phyloP scores from a whole-genome alignment of 2,888 invertebrate species.

The Chironomus tentans region DNA sequence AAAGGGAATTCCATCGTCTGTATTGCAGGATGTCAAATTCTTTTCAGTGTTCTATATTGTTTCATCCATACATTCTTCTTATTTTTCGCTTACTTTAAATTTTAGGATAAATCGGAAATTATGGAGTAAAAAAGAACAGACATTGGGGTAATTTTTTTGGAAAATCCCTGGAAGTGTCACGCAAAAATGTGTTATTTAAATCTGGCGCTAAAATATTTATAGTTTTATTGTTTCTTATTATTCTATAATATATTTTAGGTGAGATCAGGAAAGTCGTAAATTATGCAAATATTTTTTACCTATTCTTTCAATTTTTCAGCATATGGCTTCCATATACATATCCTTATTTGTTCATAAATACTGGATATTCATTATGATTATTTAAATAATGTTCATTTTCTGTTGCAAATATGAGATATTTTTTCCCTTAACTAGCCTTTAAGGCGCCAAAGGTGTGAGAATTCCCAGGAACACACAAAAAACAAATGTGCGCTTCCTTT shows the following conservation, averaged over 20 bases:
- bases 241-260: neutral
- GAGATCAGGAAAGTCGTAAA: neutral
- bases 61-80: too few relatives aligned
- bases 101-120: too few relatives aligned
- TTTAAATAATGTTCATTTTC: neutral
- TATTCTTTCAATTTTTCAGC: neutral
- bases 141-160: too few relatives aligned
- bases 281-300: conserved; percentile 3
- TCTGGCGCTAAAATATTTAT: neutral
- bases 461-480: neutral
- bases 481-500: neutral
- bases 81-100: too few relatives aligned
- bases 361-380: neutral
- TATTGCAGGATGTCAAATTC: too few relatives aligned
- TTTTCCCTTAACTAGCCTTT: neutral
- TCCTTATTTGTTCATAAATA: neutral
- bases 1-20: neutral
- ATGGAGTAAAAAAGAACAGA: too few relatives aligned
- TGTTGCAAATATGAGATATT: too few relatives aligned
- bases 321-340: neutral
- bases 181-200: too few relatives aligned
- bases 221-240: neutral
- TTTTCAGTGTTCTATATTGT: too few relatives aligned
- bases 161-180: too few relatives aligned
- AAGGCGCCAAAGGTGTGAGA: conserved; percentile 8